phyloP scores from a whole-genome alignment of 2,888 invertebrate genomes.

The Trachelus tabidus region DNA sequence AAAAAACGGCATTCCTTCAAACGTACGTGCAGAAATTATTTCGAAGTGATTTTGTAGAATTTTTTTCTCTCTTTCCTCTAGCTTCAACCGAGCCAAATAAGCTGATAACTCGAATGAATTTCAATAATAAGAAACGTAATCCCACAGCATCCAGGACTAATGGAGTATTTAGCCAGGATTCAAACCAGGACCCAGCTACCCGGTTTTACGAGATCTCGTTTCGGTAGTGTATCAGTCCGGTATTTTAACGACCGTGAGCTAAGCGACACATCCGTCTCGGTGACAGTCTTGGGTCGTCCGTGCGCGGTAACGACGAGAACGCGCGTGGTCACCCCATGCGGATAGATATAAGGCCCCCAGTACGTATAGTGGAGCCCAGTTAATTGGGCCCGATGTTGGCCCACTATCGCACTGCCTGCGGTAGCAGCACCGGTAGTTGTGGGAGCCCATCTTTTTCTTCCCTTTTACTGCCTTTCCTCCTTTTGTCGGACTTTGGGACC shows the following conservation, averaged over 20 bases:
- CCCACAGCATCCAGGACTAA: conserved; percentile 12
- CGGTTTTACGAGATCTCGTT: conserved; percentile 28
- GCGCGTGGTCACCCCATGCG: conserved; percentile 33
- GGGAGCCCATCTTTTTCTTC: conserved; percentile 31
- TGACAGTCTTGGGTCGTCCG: conserved; percentile 51
- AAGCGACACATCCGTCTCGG: conserved; percentile 52
- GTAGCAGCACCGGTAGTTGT: conserved; percentile 50
- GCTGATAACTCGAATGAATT: not conserved
- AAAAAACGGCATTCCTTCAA: not conserved
- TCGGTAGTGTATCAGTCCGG: conserved; percentile 48
- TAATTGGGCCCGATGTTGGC: conserved; percentile 62
- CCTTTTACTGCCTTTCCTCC: conserved; percentile 13
- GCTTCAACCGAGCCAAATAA: not conserved
- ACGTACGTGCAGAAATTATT: not conserved
- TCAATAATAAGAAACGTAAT: not conserved
- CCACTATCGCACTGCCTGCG: conserved; percentile 48
- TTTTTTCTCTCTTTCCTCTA: not conserved
- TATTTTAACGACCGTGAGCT: conserved; percentile 60
- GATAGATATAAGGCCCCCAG: conserved; percentile 44
- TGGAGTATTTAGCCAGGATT: conserved; percentile 19
- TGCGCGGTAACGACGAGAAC: conserved; percentile 19
- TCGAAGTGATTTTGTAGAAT: not conserved
- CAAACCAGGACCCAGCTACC: conserved; percentile 18
- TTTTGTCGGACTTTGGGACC: conserved; percentile 8
- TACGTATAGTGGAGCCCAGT: conserved; percentile 35